Evolutionary conservation across 2,888 invertebrate genomes (phyloP), one percentile per base, ranked within the genome.

Genomic region (Yponomeuta sedellus): DNA sequence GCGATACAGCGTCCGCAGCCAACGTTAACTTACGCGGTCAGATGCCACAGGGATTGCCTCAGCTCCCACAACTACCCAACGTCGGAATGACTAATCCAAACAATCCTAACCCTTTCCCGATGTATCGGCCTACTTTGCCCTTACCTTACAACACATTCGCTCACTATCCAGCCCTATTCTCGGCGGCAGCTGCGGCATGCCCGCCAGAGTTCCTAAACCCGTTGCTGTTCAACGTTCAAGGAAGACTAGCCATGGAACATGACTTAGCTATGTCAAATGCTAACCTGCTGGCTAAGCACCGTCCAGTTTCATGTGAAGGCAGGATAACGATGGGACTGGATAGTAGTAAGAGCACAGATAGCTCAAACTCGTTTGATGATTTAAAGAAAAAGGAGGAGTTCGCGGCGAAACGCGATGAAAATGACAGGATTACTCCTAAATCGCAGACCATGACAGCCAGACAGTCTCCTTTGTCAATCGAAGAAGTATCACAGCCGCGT

Each of bases 1-100:
- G 99, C 86, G 98, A 98, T 83, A 96, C 97, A 2, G 94, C 95
- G 39, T 84, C 92, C 28, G 89, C 93, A 64, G 79, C 82, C 66
- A 79, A 83, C 73, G 83, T 87, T 67, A 81, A 91, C 77, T 88
- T 92, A 69, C 74, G 92, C 80, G 79, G 92, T 75, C 82, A 86
- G 70, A 77, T 90, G 71, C 80, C 86, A 2, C 91, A 86, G 71
- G 85, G 88, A 44, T 70, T 91, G 16, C 78, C 87, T 1, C 90
- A 88, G 71, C 85, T 91, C 64, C 81, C 90, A 1, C 72, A 83
- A 11, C 70, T 92, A 66, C 80, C 85, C 67, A 88, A 88, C 83
- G 85, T 90, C 71, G 83, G 82, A 57, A 88, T 89, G 89, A 85
- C 82, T 79, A 81, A 82, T 68, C 79, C 82, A 57, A 83, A 88